Conservation (phyloP, 2,797 vertebrate genomes). For the Takifugu rubripes region DNA sequence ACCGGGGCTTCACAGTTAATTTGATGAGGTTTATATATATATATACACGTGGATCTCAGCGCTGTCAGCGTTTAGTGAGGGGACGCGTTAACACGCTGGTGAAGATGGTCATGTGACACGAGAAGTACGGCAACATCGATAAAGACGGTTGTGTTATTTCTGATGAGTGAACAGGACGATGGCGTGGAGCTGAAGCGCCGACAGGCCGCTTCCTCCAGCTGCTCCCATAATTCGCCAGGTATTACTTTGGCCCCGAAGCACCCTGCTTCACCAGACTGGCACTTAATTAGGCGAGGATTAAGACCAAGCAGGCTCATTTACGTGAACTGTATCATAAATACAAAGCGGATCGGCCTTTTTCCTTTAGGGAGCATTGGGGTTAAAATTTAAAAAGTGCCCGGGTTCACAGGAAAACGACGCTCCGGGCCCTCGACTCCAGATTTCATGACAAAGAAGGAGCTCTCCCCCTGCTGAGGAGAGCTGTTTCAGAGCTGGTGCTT, state of each 20-base stretch:
- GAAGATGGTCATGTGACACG: neutral
- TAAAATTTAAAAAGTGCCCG: conserved; percentile 54
- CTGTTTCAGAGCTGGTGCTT: conserved; percentile 59
- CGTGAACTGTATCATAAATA: conserved; percentile 61
- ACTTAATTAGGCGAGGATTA: conserved; percentile 73
- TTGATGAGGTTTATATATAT: conserved; percentile 46
- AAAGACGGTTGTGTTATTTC: conserved; percentile 22
- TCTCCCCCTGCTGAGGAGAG: conserved; percentile 49
- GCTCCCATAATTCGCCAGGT: conserved; percentile 66
- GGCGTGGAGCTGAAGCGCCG: conserved; percentile 62
- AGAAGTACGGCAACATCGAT: neutral
- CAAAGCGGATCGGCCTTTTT: conserved; percentile 38
- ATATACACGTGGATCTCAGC: conserved; percentile 10
- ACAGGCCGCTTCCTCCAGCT: conserved; percentile 62
- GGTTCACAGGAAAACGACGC: conserved; percentile 46
- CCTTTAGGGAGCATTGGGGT: conserved; percentile 51
- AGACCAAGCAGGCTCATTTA: conserved; percentile 71
- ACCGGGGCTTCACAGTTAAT: conserved; percentile 61
- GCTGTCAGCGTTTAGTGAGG: neutral
- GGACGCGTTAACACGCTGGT: neutral
- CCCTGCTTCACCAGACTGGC: conserved; percentile 55
- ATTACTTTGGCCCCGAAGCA: conserved; percentile 47
- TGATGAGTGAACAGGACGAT: conserved; percentile 55
- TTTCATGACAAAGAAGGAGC: conserved; percentile 51
- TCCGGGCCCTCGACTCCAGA: conserved; percentile 53